A percentile compares a stretch with the other conserved stretches of the same genome.
These are phyloP conservation scores for Campoplex capitator DNA, from an alignment of 2,888 invertebrate genomes.

Conservation along the genomic window DNA sequence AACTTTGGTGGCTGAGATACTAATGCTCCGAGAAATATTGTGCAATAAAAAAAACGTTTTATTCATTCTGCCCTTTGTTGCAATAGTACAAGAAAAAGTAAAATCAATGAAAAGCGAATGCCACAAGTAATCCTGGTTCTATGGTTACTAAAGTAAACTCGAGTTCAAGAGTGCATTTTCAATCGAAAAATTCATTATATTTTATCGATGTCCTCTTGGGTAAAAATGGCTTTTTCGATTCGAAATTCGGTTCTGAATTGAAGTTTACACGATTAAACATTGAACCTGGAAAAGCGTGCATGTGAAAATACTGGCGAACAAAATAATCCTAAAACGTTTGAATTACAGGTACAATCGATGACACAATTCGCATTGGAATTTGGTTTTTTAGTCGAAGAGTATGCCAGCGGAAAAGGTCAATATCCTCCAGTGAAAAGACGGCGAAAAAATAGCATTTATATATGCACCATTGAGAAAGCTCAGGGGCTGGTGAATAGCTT, in stretches of 20 bases:
- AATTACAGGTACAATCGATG: conserved; percentile 90
- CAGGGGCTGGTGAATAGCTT: conserved; percentile 93
- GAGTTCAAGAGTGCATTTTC: not conserved
- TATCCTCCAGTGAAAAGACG: conserved; percentile 93
- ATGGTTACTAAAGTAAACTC: not conserved
- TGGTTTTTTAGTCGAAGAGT: conserved; percentile 97
- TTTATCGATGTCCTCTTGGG: not conserved
- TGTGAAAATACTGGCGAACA: not conserved
- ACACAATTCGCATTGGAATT: conserved; percentile 95
- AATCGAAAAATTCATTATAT: not conserved
- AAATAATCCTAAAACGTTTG: conserved; percentile 70
- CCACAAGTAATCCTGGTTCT: not conserved
- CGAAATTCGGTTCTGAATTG: not conserved
- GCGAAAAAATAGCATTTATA: conserved; percentile 92
- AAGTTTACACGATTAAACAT: not conserved
- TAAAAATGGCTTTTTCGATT: not conserved
- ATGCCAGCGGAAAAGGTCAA: conserved; percentile 95
- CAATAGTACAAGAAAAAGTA: conserved; percentile 99
- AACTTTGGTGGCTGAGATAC: conserved; percentile 97
- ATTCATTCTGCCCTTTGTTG: conserved; percentile 97
- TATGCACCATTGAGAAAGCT: conserved; percentile 98
- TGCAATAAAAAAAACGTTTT: conserved; percentile 93
- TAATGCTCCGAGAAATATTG: conserved; percentile 94
- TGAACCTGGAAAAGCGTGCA: not conserved
- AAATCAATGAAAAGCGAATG: conserved; percentile 45